Conservation (phyloP, 2,888 invertebrate species). For the Andrena camellia region DNA sequence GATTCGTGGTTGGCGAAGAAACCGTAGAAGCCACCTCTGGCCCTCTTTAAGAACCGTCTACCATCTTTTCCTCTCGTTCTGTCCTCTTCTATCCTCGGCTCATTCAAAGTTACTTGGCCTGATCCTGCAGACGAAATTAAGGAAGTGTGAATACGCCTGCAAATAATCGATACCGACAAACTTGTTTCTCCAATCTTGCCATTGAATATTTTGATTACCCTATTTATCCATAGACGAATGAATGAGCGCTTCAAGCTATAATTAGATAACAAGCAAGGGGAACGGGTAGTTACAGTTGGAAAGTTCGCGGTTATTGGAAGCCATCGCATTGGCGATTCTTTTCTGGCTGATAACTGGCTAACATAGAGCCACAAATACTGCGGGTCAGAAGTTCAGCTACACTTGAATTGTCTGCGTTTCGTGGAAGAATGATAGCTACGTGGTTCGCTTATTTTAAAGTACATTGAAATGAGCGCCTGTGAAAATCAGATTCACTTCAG, state of each 20-base stretch:
- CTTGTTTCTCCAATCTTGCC: conserved; percentile 6
- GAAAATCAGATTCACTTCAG: too few relatives aligned
- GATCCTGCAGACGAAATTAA: conserved; percentile 30
- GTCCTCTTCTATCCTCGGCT: neutral
- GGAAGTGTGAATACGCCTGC: conserved; percentile 15
- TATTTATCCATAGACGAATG: conserved; percentile 1
- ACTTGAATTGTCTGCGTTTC: neutral
- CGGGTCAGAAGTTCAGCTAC: neutral
- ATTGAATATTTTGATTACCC: neutral
- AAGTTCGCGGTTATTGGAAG: conserved; percentile 6
- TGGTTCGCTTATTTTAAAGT: too few relatives aligned
- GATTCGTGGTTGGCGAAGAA: conserved; percentile 69
- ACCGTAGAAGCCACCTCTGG: conserved; percentile 60
- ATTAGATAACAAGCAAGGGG: neutral
- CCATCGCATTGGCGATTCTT: neutral
- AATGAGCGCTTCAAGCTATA: conserved; percentile 3
- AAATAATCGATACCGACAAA: conserved; percentile 33
- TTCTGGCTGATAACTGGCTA: neutral
- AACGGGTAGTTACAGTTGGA: neutral
- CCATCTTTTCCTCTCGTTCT: conserved; percentile 23
- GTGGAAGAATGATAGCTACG: neutral
- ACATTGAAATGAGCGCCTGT: too few relatives aligned
- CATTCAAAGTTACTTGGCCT: conserved; percentile 27
- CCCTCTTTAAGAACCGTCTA: conserved; percentile 44
- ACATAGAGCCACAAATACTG: neutral